These are phyloP conservation scores for Drosophila rhopaloa DNA, from an alignment of 1,140 invertebrate genomes.

Conservation along the genomic window DNA sequence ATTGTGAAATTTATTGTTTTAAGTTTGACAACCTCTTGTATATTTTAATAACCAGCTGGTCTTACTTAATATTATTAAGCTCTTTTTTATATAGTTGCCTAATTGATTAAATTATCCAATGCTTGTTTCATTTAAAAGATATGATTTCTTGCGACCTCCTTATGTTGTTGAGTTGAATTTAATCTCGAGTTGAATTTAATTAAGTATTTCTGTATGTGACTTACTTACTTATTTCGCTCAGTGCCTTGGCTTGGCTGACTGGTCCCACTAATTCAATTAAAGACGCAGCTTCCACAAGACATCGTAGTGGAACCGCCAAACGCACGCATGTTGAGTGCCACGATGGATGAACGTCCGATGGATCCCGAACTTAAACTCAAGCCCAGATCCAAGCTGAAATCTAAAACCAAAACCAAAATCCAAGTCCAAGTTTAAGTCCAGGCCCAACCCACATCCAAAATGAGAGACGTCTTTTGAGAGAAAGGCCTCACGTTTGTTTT, in stretches of 20 bases:
- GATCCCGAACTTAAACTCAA: neutral
- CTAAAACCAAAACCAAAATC: neutral
- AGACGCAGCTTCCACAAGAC: constrained; percentile 33
- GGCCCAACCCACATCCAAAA: constrained; percentile 11
- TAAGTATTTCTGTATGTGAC: too few species aligned
- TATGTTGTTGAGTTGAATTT: too few species aligned
- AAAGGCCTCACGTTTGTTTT: constrained; percentile 61
- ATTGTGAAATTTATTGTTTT: too few species aligned
- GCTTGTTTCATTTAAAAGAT: too few species aligned
- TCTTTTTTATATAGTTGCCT: too few species aligned
- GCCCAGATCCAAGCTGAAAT: constrained; percentile 6
- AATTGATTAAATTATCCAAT: too few species aligned
- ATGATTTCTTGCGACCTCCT: too few species aligned
- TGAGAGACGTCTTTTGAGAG: constrained; percentile 48
- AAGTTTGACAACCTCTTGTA: too few species aligned
- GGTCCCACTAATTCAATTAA: constrained; percentile 78
- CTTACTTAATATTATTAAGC: too few species aligned
- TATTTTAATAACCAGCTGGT: too few species aligned
- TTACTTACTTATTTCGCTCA: neutral
- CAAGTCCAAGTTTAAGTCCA: constrained; percentile 2
- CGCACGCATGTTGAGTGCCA: constrained; percentile 71
- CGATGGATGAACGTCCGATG: constrained; percentile 60
- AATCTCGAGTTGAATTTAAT: too few species aligned
- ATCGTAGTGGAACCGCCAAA: constrained; percentile 1
- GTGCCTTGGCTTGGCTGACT: constrained; percentile 38